Percentiles rank a stretch among this genome's conserved stretches.
phyloP scores from a whole-genome alignment of 2,113 vertebrate genomes.

The Arothron firmamentum region DNA sequence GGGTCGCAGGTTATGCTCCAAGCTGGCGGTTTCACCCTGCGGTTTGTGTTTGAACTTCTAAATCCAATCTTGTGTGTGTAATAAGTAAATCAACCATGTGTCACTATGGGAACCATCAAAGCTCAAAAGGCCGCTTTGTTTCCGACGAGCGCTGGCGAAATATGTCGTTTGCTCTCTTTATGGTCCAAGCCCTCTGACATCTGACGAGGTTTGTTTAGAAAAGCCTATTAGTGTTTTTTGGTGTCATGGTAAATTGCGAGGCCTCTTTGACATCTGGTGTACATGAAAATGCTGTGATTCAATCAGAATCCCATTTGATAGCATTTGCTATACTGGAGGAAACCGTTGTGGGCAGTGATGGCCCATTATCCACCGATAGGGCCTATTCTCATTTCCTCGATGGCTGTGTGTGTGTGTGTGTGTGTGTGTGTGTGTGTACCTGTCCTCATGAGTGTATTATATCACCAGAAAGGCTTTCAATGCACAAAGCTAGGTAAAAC shows the following conservation, averaged over 20 bases:
- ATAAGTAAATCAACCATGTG: not conserved
- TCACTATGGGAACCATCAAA: not conserved
- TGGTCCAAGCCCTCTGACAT: not conserved
- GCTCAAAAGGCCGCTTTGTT: not conserved
- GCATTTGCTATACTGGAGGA: conserved; percentile 66
- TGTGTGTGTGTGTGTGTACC: conserved; percentile 13
- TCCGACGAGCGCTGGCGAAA: not conserved
- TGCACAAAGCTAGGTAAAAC: conserved; percentile 42
- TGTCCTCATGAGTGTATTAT: conserved; percentile 13
- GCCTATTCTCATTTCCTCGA: conserved; percentile 67
- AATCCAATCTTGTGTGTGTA: not conserved
- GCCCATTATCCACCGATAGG: conserved; percentile 68
- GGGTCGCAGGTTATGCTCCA: not conserved
- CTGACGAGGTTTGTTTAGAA: conserved; percentile 24
- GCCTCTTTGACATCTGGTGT: conserved; percentile 61
- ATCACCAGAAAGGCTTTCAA: conserved; percentile 18
- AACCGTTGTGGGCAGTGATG: conserved; percentile 66
- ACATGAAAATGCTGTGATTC: conserved; percentile 67
- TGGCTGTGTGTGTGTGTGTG: conserved; percentile 34
- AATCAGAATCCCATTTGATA: conserved; percentile 68
- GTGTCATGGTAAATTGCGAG: conserved; percentile 52
- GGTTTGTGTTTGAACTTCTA: not conserved
- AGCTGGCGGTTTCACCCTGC: not conserved
- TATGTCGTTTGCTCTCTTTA: conserved; percentile 10
- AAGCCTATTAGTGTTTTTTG: conserved; percentile 17